A percentile compares a stretch with the other conserved stretches of the same genome.
Evolutionary conservation across 92 coral and sea anemone genomes (phyloP).

Genomic region (Epizoanthus rinbou): DNA sequence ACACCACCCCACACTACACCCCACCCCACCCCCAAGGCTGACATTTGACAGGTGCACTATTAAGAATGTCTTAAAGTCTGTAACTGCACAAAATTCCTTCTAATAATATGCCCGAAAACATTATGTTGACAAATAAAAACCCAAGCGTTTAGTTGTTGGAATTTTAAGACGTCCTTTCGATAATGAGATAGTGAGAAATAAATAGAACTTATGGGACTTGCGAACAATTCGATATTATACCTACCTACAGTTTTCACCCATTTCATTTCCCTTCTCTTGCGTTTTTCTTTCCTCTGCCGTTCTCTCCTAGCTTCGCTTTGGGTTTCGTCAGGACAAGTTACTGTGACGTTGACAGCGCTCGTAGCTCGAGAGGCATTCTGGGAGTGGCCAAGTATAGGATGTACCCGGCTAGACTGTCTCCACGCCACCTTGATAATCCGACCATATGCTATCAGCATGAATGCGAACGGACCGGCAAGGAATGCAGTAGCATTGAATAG

Average conservation of each 20-base stretch:
- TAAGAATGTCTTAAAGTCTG: too few species aligned
- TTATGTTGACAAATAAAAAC: too few species aligned
- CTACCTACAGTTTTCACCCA: constrained; percentile 72
- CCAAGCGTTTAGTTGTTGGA: too few species aligned
- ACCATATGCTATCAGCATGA: constrained; percentile 48
- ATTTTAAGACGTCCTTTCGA: too few species aligned
- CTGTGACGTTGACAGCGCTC: neutral
- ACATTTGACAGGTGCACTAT: too few species aligned
- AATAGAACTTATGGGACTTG: too few species aligned
- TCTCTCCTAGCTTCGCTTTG: neutral
- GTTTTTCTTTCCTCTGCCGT: neutral
- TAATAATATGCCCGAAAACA: too few species aligned
- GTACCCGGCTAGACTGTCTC: constrained; percentile 47
- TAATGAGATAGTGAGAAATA: too few species aligned
- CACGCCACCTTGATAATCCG: constrained; percentile 46
- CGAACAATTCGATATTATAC: neutral
- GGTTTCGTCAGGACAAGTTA: neutral
- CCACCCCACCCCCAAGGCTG: too few species aligned
- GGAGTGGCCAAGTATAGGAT: constrained; percentile 19
- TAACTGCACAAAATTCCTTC: too few species aligned
- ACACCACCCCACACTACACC: too few species aligned
- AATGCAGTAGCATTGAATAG: constrained; percentile 29
- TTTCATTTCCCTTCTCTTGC: constrained; percentile 48
- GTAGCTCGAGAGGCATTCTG: constrained; percentile 12
- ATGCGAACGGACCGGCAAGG: constrained; percentile 41